Conservation (phyloP, 2,888 invertebrate species). For the Lydus trimaculatus region DNA sequence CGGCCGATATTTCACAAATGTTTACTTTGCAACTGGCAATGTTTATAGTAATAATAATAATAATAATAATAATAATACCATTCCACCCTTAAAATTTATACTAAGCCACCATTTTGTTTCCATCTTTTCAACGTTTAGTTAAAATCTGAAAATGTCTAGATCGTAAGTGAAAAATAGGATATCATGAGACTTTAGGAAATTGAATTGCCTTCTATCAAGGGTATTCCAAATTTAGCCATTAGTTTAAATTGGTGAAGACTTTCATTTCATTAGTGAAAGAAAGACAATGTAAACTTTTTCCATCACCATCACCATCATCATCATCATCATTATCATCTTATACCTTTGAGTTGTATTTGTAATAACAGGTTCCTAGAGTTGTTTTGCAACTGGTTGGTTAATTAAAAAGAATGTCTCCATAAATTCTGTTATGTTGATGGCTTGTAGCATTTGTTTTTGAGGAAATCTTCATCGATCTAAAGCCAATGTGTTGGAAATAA, state of each 20-base stretch:
- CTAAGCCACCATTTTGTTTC: too few species aligned
- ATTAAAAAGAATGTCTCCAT: slow-evolving; percentile 1
- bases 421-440: not conserved
- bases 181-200: not conserved
- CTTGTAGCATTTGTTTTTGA: not conserved
- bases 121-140: not conserved
- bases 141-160: not conserved
- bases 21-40: slow-evolving; percentile 7
- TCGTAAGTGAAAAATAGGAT: not conserved
- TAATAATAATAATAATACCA: not conserved
- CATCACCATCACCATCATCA: not conserved
- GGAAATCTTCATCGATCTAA: not conserved
- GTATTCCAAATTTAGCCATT: not conserved
- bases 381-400: not conserved
- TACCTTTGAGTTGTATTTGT: not conserved
- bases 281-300: not conserved
- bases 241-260: not conserved
- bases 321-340: not conserved
- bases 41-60: not conserved
- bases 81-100: not conserved
- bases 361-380: slow-evolving; percentile 4
- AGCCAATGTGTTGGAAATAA: not conserved
- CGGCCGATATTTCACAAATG: not conserved
- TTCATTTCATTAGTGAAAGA: not conserved
- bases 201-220: not conserved